Base-by-base conservation (phyloP, 2,113 vertebrate genomes). In the Antechinus stuartii region DNA sequence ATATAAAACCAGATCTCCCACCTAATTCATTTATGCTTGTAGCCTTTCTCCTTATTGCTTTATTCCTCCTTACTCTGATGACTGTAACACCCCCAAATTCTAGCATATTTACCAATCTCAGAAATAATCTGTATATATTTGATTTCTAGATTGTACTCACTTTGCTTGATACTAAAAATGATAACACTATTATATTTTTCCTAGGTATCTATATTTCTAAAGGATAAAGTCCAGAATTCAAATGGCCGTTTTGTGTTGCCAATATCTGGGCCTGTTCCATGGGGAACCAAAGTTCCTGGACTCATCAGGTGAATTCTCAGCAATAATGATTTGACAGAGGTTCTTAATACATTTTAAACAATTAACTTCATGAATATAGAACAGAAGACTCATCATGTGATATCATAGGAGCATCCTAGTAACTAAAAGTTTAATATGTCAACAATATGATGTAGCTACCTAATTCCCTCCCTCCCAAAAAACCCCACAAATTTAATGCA, bases 121-220 rank as follows among this genome's bases (percentile, higher is more conserved):
- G 50, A 92, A 49, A 89, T 89, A 30, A n/a, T 92, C 3, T 57
- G 61, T 94, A 91, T 93, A 22, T 92, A 49, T 90, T 90, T 49
- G 25, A 90, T 49, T 90, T 50, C 50, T 27, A 47, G 68, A 84
- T 19, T 50, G 90, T 50, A 52, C 2, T 90, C 47, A 47, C 26
- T 90, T 90, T 27, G 90, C 90, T 90, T 52, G 90, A 50, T 52
- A 56, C 35, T 92, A 49, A 91, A 89, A 90, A 95, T 94, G 95
- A 95, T 49, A 26, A n/a, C n/a, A 90, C 9, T 93, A 1, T 92
- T 10, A 89, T 90, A 91, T 91, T 96, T 42, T 97, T 95, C 93
- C 92, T 97, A 99, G 99, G 99, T 99, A 54, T 99, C 99, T 90
- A 99, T 99, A 98, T 99, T 99, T 96, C 98, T 99, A 68, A 99